These are phyloP conservation scores for Macroramphosus scolopax DNA, from an alignment of 2,797 vertebrate species.

Conservation along the genomic window DNA sequence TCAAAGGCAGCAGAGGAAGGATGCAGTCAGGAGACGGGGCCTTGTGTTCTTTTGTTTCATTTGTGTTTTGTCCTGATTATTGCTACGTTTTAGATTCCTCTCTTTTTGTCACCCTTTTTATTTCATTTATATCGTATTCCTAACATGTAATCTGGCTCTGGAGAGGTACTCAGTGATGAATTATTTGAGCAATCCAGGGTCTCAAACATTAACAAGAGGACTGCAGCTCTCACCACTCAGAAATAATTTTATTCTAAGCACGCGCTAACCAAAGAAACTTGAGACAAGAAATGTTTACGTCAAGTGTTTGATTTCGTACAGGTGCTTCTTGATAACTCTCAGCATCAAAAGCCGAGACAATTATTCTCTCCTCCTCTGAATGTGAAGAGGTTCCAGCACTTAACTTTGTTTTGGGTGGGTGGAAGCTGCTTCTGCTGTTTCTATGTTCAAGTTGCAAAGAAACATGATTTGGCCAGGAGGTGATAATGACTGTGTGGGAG, in stretches of 20 bases:
- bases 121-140: too few relatives aligned
- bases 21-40: too few relatives aligned
- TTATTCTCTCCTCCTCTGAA: slow-evolving; percentile 39
- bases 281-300: slow-evolving; percentile 40
- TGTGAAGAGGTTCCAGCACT: slow-evolving; percentile 38
- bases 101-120: too few relatives aligned
- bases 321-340: slow-evolving; percentile 45
- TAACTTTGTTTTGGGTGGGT: slow-evolving; percentile 44
- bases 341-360: slow-evolving; percentile 36
- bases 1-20: too few relatives aligned
- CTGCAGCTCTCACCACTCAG: background rate
- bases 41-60: too few relatives aligned
- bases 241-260: slow-evolving; percentile 24
- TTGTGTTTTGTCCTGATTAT: too few relatives aligned
- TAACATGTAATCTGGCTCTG: too few relatives aligned
- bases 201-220: too few relatives aligned
- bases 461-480: slow-evolving; percentile 35
- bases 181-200: too few relatives aligned
- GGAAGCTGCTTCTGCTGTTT: slow-evolving; percentile 32
- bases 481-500: slow-evolving; percentile 50
- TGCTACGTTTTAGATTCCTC: too few relatives aligned
- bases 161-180: too few relatives aligned
- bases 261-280: slow-evolving; percentile 13
- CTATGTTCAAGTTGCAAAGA: slow-evolving; percentile 28
- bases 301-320: slow-evolving; percentile 38